phyloP scores from a whole-genome alignment of 2,113 vertebrate species.

The Lynx canadensis region DNA sequence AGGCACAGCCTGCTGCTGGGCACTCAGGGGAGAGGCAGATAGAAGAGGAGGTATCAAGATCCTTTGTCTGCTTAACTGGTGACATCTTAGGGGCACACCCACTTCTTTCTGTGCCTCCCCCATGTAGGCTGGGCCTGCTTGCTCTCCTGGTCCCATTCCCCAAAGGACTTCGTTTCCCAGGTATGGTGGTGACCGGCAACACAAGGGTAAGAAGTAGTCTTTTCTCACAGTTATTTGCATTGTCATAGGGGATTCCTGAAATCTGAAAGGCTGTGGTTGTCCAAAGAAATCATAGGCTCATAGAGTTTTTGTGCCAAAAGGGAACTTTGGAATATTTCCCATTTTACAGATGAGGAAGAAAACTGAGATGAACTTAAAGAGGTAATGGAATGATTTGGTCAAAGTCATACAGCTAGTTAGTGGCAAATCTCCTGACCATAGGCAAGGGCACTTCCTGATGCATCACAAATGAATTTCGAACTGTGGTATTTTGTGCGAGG shows the following conservation, averaged over 20 bases:
- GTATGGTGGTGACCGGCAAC: constrained; percentile 77
- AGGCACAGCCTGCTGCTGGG: constrained; percentile 63
- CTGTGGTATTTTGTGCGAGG: constrained; percentile 38
- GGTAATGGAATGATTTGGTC: constrained; percentile 43
- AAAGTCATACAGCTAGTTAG: constrained; percentile 32
- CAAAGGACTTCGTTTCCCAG: constrained; percentile 72
- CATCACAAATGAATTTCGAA: constrained; percentile 54
- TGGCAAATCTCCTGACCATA: constrained; percentile 26
- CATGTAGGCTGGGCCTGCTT: constrained; percentile 43
- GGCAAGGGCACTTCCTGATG: constrained; percentile 19
- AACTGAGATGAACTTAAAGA: constrained; percentile 53
- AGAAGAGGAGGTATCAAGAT: constrained; percentile 49
- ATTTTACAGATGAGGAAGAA: constrained; percentile 60
- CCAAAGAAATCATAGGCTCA: constrained; percentile 52
- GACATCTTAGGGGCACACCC: constrained; percentile 37
- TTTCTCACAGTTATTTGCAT: constrained; percentile 73
- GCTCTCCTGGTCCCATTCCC: constrained; percentile 61
- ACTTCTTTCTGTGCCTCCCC: constrained; percentile 64
- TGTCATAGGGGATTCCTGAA: constrained; percentile 54
- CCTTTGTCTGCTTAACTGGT: constrained; percentile 66
- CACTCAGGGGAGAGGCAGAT: constrained; percentile 67
- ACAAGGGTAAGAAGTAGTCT: constrained; percentile 76
- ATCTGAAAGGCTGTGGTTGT: constrained; percentile 46
- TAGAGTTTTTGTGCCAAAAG: constrained; percentile 49
- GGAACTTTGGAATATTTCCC: constrained; percentile 61